Percentiles rank a stretch among this genome's conserved stretches.
These are phyloP conservation scores for Galemys pyrenaicus DNA, from an alignment of 2,113 vertebrate genomes.

Conservation along the genomic window DNA sequence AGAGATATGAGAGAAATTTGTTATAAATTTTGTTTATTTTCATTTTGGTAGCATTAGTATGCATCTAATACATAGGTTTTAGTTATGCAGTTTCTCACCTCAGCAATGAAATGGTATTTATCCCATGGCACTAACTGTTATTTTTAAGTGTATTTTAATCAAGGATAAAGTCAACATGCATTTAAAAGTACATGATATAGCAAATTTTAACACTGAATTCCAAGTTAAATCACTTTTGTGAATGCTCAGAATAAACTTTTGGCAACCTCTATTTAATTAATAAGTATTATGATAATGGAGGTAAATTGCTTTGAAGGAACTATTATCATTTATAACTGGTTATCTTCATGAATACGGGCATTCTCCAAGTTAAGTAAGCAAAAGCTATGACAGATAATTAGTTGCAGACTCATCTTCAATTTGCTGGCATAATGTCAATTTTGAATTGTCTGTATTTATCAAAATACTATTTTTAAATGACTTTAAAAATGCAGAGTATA, in stretches of 20 bases:
- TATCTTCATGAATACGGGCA: neutral
- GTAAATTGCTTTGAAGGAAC: neutral
- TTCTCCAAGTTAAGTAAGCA: neutral
- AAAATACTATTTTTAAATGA: neutral
- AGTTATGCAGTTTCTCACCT: too few species aligned
- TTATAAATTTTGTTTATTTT: neutral
- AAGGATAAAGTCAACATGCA: neutral
- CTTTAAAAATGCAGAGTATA: neutral
- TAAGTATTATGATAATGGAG: neutral
- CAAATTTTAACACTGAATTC: neutral
- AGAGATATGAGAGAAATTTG: neutral
- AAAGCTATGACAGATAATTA: neutral
- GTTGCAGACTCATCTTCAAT: neutral
- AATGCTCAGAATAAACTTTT: neutral
- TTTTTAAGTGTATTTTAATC: neutral
- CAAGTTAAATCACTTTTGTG: neutral
- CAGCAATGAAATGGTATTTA: too few species aligned
- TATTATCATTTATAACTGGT: neutral
- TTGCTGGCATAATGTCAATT: neutral
- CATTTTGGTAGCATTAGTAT: too few species aligned
- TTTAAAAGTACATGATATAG: neutral
- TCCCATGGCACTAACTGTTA: too few species aligned
- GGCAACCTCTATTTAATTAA: neutral
- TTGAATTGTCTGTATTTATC: neutral
- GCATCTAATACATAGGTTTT: too few species aligned